Evolutionary conservation across 2,113 vertebrate species (phyloP).

Genomic region (Mobula hypostoma): DNA sequence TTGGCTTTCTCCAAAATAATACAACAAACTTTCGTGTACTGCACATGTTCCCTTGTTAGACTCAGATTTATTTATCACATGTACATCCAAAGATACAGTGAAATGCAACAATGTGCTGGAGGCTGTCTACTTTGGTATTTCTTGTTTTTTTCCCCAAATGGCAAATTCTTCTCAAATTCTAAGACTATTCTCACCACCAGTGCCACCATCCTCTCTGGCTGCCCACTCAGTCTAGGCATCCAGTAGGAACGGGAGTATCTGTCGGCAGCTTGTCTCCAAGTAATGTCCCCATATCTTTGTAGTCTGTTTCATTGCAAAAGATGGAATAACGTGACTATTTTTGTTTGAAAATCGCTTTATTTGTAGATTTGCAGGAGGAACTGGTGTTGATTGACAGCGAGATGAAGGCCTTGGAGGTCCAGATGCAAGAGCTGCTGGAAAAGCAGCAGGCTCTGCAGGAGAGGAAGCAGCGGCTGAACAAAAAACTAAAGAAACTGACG

Average conservation of each 20-base stretch:
- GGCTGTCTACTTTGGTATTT: not conserved
- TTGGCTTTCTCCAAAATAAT: not conserved
- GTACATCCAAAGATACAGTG: too few relatives aligned
- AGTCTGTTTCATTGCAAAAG: not conserved
- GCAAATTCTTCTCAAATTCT: not conserved
- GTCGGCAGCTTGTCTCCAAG: too few relatives aligned
- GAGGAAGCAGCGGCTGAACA: constrained; percentile 62
- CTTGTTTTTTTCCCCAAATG: not conserved
- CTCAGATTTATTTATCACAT: not conserved
- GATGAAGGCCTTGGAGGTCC: constrained; percentile 72
- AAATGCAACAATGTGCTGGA: too few relatives aligned
- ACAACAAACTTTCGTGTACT: not conserved
- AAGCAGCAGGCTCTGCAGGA: constrained; percentile 69
- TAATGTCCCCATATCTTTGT: not conserved
- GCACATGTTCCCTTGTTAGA: not conserved
- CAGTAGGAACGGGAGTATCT: not conserved
- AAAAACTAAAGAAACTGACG: constrained; percentile 60
- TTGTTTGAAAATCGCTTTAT: not conserved
- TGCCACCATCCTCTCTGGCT: not conserved
- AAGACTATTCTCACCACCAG: not conserved
- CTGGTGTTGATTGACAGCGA: constrained; percentile 71
- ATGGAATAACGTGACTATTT: not conserved
- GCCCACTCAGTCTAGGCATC: not conserved
- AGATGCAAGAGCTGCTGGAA: constrained; percentile 78
- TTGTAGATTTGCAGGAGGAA: constrained; percentile 57